Evolutionary conservation across 2,888 invertebrate species (phyloP), one percentile per base, ranked within the genome.

Genomic region (Osmoderma eremita): DNA sequence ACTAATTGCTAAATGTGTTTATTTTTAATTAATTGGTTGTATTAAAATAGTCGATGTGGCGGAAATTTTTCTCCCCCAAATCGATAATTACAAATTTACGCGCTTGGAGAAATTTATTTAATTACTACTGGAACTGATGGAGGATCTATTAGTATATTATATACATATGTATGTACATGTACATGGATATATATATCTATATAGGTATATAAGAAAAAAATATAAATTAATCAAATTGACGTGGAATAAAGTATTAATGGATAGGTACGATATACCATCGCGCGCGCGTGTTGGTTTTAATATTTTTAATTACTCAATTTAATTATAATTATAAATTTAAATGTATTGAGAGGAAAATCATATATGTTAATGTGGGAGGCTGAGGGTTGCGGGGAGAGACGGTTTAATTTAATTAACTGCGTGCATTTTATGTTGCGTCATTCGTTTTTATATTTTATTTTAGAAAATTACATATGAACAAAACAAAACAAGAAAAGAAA

Each of bases 1-100:
- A 42, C 45, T 58, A 58, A 58, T 58, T 58, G 24, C 58, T 58
- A 58, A 58, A 58, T 58, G 45, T 58, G 58, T 58, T 58, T 58
- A 58, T 58, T 58, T 58, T 58, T 58, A 58, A 58, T 58, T 42
- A 58, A 58, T 58, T 58, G 42, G 42, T 45, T 42, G 42, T 58
- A 45, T 30, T 58, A 58, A 45, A 45, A 42, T 42, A 24, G 58
- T 24, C 30, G 58, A 24, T 17, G 24, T 20, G 17, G 20, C 42
- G 22, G 22, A 12, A 20, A 20, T 24, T n/a, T 42, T 42, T 45
- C 15, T 30, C 20, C 12, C 20, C 6, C 10, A 17, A 12, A 20
- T 30, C 30, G 58, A 58, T 58, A 58, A 58, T 58, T 56, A 56
- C 3, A 56, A 42, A 56, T 56, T n/a, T 45, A 58, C 30, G n/a